phyloP scores from a whole-genome alignment of 2,888 invertebrate genomes.

The Serrognathus titanus region DNA sequence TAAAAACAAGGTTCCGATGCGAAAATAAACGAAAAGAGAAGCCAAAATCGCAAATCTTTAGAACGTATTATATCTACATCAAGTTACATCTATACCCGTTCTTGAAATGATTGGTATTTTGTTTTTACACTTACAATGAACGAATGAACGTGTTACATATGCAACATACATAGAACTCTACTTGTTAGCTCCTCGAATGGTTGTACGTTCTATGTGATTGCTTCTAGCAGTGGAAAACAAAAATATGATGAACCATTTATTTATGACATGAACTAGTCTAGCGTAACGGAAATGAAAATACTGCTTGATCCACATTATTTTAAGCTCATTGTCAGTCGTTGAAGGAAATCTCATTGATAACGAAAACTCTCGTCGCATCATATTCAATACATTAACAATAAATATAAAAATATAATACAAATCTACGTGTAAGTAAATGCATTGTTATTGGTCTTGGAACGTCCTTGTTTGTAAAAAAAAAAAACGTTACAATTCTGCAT shows the following conservation, averaged over 20 bases:
- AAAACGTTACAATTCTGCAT: background rate
- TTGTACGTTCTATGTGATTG: background rate
- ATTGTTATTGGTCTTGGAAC: constrained; percentile 1
- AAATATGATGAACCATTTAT: background rate
- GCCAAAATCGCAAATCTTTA: background rate
- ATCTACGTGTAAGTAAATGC: constrained; percentile 3
- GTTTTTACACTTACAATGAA: background rate
- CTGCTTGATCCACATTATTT: background rate
- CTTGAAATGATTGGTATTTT: constrained; percentile 1
- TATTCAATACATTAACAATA: background rate
- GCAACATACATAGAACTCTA: too few species aligned
- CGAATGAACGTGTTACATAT: background rate
- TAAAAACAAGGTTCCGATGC: background rate
- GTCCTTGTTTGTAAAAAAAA: background rate
- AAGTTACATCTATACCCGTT: constrained; percentile 2
- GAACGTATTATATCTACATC: constrained; percentile 1
- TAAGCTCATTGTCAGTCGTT: background rate
- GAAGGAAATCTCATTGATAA: background rate
- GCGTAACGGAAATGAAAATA: background rate
- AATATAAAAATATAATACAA: background rate
- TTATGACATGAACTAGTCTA: background rate
- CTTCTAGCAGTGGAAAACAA: background rate
- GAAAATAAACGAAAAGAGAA: background rate
- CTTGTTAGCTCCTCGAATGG: too few species aligned
- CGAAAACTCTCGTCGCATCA: background rate